Evolutionary conservation across 2,797 vertebrate species (phyloP).

Genomic region (Danio tinwini): DNA sequence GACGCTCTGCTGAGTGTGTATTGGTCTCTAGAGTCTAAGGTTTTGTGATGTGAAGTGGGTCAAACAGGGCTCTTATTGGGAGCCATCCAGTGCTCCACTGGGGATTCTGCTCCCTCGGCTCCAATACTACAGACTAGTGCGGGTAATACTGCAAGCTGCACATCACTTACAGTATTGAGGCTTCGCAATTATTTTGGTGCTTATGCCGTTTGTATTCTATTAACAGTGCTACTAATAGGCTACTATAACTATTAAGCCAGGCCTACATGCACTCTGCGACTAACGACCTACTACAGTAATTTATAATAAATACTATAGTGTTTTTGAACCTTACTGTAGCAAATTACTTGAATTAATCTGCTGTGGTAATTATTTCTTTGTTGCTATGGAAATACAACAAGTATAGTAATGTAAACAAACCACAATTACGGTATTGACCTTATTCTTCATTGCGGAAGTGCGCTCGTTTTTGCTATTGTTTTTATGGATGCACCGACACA

Average conservation of each 20-base stretch:
- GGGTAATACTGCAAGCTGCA: neutral
- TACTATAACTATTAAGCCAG: too few relatives aligned
- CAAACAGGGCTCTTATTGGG: conserved; percentile 58
- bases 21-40: conserved; percentile 43
- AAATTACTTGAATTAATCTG: too few relatives aligned
- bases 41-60: conserved; percentile 60
- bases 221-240: neutral
- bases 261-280: neutral
- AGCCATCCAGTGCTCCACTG: conserved; percentile 31
- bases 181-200: neutral
- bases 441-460: too few relatives aligned
- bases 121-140: neutral
- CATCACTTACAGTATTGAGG: neutral
- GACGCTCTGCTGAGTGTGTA: conserved; percentile 25
- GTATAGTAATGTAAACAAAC: too few relatives aligned
- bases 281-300: neutral
- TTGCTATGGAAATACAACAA: too few relatives aligned
- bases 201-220: neutral
- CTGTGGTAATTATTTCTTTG: too few relatives aligned
- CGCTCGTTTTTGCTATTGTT: too few relatives aligned
- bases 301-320: too few relatives aligned
- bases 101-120: conserved; percentile 39
- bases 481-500: too few relatives aligned
- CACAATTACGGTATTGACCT: too few relatives aligned
- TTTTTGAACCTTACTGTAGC: too few relatives aligned